A percentile compares a stretch with the other conserved stretches of the same genome.
Evolutionary conservation across 1,140 invertebrate species (phyloP).

Genomic region (Drosophila nikananu): DNA sequence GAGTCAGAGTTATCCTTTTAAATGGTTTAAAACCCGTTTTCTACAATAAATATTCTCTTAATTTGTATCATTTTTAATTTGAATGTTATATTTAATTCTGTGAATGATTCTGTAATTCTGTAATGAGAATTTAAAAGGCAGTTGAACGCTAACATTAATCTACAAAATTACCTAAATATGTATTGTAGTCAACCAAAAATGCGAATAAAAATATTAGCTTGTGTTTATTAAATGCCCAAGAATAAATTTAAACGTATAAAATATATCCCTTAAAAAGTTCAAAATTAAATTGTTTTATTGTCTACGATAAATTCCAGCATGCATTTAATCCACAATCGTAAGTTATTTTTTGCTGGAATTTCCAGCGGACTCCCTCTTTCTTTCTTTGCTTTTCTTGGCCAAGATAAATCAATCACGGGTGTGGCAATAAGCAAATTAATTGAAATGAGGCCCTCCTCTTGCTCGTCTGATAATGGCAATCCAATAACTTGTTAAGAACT

Average conservation of each 20-base stretch:
- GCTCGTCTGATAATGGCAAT: conserved; percentile 34
- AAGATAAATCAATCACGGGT: conserved; percentile 34
- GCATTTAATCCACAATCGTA: neutral
- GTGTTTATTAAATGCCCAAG: neutral
- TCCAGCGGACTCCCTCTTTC: neutral
- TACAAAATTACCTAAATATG: no score
- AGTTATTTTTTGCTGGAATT: neutral
- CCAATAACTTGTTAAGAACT: conserved; percentile 70
- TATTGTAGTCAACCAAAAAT: no score
- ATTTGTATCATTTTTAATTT: neutral
- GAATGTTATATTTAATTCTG: neutral
- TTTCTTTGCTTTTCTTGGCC: neutral
- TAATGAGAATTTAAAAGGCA: no score
- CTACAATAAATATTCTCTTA: neutral
- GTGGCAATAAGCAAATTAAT: conserved; percentile 32
- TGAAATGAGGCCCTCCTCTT: conserved; percentile 32
- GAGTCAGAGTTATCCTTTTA: neutral
- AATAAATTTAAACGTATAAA: neutral
- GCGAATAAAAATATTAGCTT: no score
- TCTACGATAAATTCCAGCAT: neutral
- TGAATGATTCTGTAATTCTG: no score
- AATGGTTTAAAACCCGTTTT: neutral
- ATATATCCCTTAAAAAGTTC: neutral
- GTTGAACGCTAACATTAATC: no score
- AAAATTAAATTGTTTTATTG: neutral